These are phyloP conservation scores for Mustelus asterias DNA, from an alignment of 2,113 vertebrate species.

Conservation along the genomic window DNA sequence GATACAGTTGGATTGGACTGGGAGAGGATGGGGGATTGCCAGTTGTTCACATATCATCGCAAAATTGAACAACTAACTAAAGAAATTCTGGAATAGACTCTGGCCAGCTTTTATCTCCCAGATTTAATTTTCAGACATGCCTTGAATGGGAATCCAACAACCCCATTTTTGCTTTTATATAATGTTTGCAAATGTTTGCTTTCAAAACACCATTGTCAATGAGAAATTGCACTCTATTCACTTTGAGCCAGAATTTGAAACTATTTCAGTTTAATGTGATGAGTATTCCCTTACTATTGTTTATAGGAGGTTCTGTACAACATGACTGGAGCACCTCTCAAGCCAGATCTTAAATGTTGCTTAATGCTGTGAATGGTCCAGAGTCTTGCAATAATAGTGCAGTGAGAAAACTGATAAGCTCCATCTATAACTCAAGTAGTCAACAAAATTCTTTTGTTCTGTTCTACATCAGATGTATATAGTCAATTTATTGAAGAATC, in stretches of 20 bases:
- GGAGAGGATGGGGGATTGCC: not conserved
- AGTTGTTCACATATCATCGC: not conserved
- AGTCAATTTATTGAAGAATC: conserved; percentile 61
- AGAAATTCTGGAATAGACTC: not conserved
- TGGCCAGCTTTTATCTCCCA: not conserved
- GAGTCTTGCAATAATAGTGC: not conserved
- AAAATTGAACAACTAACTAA: not conserved
- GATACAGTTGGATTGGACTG: not conserved
- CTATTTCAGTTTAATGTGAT: not conserved
- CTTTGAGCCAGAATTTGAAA: not conserved
- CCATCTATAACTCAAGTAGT: not conserved
- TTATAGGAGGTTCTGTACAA: not conserved
- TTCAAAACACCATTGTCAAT: not conserved
- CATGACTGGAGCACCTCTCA: not conserved
- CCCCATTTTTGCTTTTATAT: not conserved
- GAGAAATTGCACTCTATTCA: not conserved
- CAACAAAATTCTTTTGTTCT: not conserved
- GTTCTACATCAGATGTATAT: conserved; percentile 63
- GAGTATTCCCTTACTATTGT: not conserved
- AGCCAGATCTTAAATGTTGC: not conserved
- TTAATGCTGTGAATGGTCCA: not conserved
- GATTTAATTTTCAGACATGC: not conserved
- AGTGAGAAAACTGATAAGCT: not conserved
- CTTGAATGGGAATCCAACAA: not conserved
- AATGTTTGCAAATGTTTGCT: not conserved